Conservation (phyloP, 2,113 vertebrate species). For the Alligator mississippiensis region DNA sequence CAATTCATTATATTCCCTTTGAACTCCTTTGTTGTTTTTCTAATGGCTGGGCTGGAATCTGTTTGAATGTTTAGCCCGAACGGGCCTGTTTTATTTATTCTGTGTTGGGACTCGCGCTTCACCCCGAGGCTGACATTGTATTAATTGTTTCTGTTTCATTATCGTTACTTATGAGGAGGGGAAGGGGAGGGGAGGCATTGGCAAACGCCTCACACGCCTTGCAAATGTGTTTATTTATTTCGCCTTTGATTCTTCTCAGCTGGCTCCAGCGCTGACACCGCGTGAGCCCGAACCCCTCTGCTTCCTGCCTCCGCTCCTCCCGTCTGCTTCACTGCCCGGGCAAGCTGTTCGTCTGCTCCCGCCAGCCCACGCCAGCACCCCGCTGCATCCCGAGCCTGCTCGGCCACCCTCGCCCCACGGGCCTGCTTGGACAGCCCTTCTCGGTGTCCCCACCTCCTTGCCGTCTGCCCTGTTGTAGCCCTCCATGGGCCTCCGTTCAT, state of each 20-base stretch:
- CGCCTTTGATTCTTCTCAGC: conserved; percentile 1
- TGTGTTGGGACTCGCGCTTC: conserved; percentile 3
- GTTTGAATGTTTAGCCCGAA: background rate
- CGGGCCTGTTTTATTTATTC: conserved; percentile 10
- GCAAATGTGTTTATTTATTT: background rate
- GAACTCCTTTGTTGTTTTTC: conserved; percentile 30
- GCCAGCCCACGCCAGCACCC: background rate
- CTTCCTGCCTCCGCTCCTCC: background rate
- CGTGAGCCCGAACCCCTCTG: background rate
- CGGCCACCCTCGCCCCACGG: background rate
- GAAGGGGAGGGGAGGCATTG: background rate
- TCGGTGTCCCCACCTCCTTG: background rate
- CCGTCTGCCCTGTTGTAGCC: background rate
- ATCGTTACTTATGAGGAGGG: conserved; percentile 8
- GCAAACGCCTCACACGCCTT: background rate
- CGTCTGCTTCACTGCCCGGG: background rate
- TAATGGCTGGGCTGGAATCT: conserved; percentile 52
- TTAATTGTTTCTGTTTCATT: background rate
- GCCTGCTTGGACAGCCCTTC: background rate
- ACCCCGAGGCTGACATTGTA: background rate
- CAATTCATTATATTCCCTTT: conserved; percentile 48
- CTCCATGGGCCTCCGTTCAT: background rate
- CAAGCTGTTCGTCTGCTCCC: background rate
- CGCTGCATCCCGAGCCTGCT: background rate
- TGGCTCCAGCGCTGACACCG: background rate